phyloP scores from a whole-genome alignment of 2,797 vertebrate genomes.

The Macropodus opercularis region DNA sequence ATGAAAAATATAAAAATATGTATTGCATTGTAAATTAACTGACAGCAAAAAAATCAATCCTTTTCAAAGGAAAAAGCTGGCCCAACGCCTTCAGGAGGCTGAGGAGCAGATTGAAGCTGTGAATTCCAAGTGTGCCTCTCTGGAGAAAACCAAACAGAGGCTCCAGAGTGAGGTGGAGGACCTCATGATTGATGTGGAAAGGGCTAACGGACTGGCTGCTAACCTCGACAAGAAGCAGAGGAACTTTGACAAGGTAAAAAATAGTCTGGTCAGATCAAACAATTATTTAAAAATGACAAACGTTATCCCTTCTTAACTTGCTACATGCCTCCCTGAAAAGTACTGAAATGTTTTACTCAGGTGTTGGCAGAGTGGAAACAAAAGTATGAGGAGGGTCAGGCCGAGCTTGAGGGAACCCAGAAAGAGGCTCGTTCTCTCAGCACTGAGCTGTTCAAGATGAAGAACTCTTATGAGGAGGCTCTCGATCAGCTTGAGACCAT shows the following conservation, averaged over 20 bases:
- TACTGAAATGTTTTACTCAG: constrained; percentile 35
- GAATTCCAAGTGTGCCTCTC: constrained; percentile 84
- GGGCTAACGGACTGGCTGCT: constrained; percentile 80
- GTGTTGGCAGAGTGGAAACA: constrained; percentile 87
- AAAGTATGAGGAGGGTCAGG: constrained; percentile 87
- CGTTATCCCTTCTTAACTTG: too few relatives aligned
- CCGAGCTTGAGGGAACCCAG: constrained; percentile 87
- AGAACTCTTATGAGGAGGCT: constrained; percentile 88
- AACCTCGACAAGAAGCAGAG: constrained; percentile 86
- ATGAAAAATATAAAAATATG: too few relatives aligned
- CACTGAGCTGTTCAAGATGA: constrained; percentile 90
- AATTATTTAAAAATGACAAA: too few relatives aligned
- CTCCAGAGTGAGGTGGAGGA: constrained; percentile 87
- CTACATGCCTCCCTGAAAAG: neutral
- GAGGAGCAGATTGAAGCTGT: constrained; percentile 84
- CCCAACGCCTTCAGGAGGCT: constrained; percentile 87
- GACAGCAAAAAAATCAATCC: too few relatives aligned
- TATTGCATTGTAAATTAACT: too few relatives aligned
- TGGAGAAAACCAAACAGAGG: constrained; percentile 87
- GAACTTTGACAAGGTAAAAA: constrained; percentile 82
- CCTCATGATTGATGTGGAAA: constrained; percentile 86
- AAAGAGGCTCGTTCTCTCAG: constrained; percentile 86
- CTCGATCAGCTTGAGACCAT: constrained; percentile 88
- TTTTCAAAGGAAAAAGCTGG: constrained; percentile 85
- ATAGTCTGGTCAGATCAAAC: constrained; percentile 32